These are phyloP conservation scores for Cheiracanthium punctorium DNA, from an alignment of 2,888 invertebrate genomes.

Conservation along the genomic window DNA sequence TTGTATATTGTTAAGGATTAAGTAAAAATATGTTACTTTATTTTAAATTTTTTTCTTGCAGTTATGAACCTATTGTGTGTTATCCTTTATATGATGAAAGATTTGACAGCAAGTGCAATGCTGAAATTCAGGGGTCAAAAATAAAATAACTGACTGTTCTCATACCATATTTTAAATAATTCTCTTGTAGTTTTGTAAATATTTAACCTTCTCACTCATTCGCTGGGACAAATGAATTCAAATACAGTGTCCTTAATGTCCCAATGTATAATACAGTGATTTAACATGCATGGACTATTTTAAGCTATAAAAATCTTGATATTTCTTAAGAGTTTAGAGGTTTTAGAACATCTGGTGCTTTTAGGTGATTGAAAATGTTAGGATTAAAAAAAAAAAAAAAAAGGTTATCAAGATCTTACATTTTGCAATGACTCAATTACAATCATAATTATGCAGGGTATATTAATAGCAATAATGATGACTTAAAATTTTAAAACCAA, in stretches of 20 bases:
- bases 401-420: background rate
- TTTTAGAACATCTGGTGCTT: background rate
- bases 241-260: conserved; percentile 21
- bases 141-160: no score
- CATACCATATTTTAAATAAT: background rate
- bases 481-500: background rate
- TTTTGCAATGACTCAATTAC: background rate
- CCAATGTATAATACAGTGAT: background rate
- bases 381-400: no score
- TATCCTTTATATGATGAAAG: no score
- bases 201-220: background rate
- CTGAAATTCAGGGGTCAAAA: background rate
- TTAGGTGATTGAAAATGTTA: background rate
- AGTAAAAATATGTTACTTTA: no score
- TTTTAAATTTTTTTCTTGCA: no score
- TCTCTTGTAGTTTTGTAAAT: conserved; percentile 9
- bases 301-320: background rate
- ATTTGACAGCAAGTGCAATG: no score
- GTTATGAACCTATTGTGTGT: no score
- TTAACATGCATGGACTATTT: conserved; percentile 18
- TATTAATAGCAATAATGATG: background rate
- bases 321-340: background rate
- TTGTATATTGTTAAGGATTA: no score
- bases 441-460: conserved; percentile 20
- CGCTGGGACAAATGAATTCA: conserved; percentile 8